Conservation (phyloP, 2,797 vertebrate genomes). For the Hyperoplus immaculatus region DNA sequence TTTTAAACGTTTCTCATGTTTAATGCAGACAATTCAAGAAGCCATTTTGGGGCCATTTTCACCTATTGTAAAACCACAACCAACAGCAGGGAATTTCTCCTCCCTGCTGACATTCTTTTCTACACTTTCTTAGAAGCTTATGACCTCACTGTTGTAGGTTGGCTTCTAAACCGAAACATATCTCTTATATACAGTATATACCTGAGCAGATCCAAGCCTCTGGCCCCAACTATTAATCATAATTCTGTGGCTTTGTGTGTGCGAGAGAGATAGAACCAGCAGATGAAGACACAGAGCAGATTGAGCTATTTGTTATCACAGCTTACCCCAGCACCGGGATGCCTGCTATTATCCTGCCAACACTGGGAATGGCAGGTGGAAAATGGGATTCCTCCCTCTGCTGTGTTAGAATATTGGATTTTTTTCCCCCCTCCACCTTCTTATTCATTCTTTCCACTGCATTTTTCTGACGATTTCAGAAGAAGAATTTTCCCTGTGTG, state of each 20-base stretch:
- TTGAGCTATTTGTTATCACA: conserved; percentile 81
- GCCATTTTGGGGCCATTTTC: conserved; percentile 36
- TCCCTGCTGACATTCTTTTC: conserved; percentile 37
- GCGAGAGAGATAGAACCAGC: conserved; percentile 55
- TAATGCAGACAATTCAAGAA: conserved; percentile 53
- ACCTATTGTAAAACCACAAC: conserved; percentile 39
- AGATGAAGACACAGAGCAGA: conserved; percentile 74
- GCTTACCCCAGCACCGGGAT: conserved; percentile 75
- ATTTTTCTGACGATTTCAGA: conserved; percentile 45
- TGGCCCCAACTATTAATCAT: conserved; percentile 62
- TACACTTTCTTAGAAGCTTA: conserved; percentile 21
- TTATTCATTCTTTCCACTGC: conserved; percentile 24
- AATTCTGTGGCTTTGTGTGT: conserved; percentile 57
- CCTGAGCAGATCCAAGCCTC: conserved; percentile 38
- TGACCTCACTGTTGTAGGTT: conserved; percentile 13
- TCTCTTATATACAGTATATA: conserved; percentile 12
- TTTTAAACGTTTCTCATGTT: conserved; percentile 42
- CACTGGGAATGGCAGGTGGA: conserved; percentile 73
- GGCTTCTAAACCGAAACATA: conserved; percentile 23
- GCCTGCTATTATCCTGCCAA: conserved; percentile 73
- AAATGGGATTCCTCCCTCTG: conserved; percentile 75
- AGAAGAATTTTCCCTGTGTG: conserved; percentile 42
- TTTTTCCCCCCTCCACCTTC: conserved; percentile 6
- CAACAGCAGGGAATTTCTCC: conserved; percentile 35
- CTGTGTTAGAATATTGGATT: conserved; percentile 63